phyloP scores from a whole-genome alignment of 2,888 invertebrate genomes.

The Dimorphilus gyrociliatus region DNA sequence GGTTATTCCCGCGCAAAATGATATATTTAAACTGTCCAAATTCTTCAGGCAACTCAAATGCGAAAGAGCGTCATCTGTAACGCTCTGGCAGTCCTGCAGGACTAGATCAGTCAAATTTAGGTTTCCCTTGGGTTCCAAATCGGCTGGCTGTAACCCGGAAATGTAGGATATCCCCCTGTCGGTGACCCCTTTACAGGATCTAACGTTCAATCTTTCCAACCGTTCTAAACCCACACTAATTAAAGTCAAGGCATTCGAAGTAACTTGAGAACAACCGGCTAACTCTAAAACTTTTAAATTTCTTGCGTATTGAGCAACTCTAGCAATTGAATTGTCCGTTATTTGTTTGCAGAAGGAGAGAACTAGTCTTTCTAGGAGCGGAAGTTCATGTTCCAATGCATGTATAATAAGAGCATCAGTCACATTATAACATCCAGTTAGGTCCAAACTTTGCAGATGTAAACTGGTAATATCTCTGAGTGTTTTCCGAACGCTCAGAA shows the following conservation, averaged over 20 bases:
- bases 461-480: slow-evolving; percentile 69
- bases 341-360: slow-evolving; percentile 84
- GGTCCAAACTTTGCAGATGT: slow-evolving; percentile 66
- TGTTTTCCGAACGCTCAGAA: slow-evolving; percentile 63
- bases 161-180: slow-evolving; percentile 76
- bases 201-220: slow-evolving; percentile 62
- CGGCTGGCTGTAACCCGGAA: slow-evolving; percentile 42
- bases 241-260: slow-evolving; percentile 66
- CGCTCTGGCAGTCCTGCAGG: slow-evolving; percentile 80
- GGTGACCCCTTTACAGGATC: slow-evolving; percentile 81
- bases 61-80: slow-evolving; percentile 74
- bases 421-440: slow-evolving; percentile 83
- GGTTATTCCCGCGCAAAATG: slow-evolving; percentile 85
- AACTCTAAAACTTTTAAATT: slow-evolving; percentile 72
- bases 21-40: slow-evolving; percentile 70
- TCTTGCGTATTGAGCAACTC: slow-evolving; percentile 63
- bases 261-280: slow-evolving; percentile 78
- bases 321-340: slow-evolving; percentile 68
- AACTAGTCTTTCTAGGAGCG: slow-evolving; percentile 61
- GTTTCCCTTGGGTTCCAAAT: slow-evolving; percentile 33
- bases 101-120: slow-evolving; percentile 65
- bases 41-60: slow-evolving; percentile 60
- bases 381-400: slow-evolving; percentile 57
- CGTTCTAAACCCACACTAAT: slow-evolving; percentile 74
- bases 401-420: slow-evolving; percentile 67